Percentiles rank a stretch among this genome's conserved stretches.
phyloP scores from a whole-genome alignment of 2,113 vertebrate genomes.

The Lepisosteus oculatus region DNA sequence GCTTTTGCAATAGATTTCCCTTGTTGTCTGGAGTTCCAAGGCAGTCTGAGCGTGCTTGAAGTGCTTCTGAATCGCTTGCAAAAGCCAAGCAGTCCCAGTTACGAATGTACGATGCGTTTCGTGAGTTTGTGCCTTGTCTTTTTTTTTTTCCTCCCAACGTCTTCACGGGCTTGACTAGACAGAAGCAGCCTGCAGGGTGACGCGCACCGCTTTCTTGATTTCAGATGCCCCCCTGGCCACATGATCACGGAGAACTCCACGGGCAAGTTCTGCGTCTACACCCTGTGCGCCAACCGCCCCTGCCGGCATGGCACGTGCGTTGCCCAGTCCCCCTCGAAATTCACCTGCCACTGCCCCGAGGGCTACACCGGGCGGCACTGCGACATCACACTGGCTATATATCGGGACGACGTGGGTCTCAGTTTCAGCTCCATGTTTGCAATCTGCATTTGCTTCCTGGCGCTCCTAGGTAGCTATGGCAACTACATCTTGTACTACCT shows the following conservation, averaged over 20 bases:
- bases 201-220: background rate
- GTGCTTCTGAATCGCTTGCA: too few species aligned
- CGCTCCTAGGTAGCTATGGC: constrained; percentile 72
- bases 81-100: too few species aligned
- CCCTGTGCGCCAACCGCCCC: constrained; percentile 70
- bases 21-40: too few species aligned
- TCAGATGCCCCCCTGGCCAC: constrained; percentile 79
- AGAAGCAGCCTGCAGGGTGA: too few species aligned
- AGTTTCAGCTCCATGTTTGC: constrained; percentile 85
- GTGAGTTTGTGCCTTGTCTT: constrained; percentile 20
- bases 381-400: constrained; percentile 72
- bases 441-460: constrained; percentile 84
- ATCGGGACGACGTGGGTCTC: constrained; percentile 74
- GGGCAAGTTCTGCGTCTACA: constrained; percentile 71
- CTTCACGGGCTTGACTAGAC: background rate
- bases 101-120: background rate
- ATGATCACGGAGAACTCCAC: constrained; percentile 72
- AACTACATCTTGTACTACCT: constrained; percentile 67
- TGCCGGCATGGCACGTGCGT: constrained; percentile 78
- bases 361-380: constrained; percentile 76
- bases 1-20: too few species aligned
- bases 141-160: constrained; percentile 22
- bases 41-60: too few species aligned
- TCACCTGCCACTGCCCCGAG: constrained; percentile 74
- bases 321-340: constrained; percentile 69